Evolutionary conservation across 2,888 invertebrate species (phyloP), one percentile per base, ranked within the genome.

Genomic region (Mamestra brassicae): DNA sequence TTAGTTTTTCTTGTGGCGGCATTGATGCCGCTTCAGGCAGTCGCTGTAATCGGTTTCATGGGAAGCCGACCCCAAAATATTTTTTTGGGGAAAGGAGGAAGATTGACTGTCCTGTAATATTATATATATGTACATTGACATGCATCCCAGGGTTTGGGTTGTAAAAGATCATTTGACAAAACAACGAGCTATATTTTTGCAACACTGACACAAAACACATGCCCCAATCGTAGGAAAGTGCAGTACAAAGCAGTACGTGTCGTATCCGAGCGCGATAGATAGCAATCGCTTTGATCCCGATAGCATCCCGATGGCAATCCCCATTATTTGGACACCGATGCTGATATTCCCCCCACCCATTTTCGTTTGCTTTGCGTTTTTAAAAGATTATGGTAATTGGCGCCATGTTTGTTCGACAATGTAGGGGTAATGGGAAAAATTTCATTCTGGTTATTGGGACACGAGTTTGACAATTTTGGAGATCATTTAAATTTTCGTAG

Each of bases 251-350:
- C 85, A 54, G 4, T 64, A 78, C 86, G 86, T 87, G 88, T 80
- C 68, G 17, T 86, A 83, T 86, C 86, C 45, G 62, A 45, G 50
- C 54, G 54, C 60, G 55, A 78, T 34, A 71, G 83, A 85, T 81
- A 85, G 45, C 45, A 63, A 85, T 85, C 81, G 57, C 81, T 87
- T 83, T 87, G 76, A 78, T 77, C 78, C 26, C 36, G 74, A 84
- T 86, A 74, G 60, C 47, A 76, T 74, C 76, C 36, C 13, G 70
- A 79, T 85, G 73, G 61, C 52, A 58, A 83, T 15, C 67, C 73
- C 63, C 45, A 70, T 74, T 87, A 80, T 83, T 83, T 77, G 71
- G 78, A 69, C 38, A 64, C 61, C 50, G 63, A 66, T 76, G 60
- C 54, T 61, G 65, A 78, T 64, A 71, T 17, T 17, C 52, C 52